Conservation (phyloP, 2,888 invertebrate genomes). For the Pocota personata region DNA sequence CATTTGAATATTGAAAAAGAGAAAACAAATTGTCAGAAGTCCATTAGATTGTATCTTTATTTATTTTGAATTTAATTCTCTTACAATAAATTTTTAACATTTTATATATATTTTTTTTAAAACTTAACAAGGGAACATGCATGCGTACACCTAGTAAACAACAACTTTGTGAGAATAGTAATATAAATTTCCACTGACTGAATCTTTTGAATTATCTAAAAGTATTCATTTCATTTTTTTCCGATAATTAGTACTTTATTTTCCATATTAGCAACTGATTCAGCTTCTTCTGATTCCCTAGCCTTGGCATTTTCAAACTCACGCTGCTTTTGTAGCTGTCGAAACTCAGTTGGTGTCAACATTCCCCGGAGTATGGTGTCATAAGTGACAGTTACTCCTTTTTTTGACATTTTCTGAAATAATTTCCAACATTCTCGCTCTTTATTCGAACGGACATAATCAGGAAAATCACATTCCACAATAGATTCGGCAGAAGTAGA, state of each 20-base stretch:
- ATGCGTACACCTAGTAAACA: slow-evolving; percentile 8
- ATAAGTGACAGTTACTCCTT: slow-evolving; percentile 87
- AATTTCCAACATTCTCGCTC: slow-evolving; percentile 88
- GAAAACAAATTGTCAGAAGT: no score
- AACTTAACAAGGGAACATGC: slow-evolving; percentile 44
- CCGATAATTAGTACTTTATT: slow-evolving; percentile 7
- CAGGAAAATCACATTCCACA: slow-evolving; percentile 80
- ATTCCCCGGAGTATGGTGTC: slow-evolving; percentile 88
- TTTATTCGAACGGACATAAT: slow-evolving; percentile 84
- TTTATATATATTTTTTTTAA: slow-evolving; percentile 20
- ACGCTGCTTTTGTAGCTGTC: slow-evolving; percentile 84
- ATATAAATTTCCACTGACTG: neutral
- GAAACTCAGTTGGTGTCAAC: slow-evolving; percentile 89
- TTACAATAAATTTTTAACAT: slow-evolving; percentile 16
- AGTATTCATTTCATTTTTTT: slow-evolving; percentile 9
- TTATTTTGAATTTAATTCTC: neutral
- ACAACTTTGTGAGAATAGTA: neutral
- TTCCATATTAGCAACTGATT: slow-evolving; percentile 6
- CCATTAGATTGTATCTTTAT: neutral
- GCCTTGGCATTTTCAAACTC: slow-evolving; percentile 79
- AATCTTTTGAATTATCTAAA: neutral
- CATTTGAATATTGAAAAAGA: no score
- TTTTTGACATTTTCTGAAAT: slow-evolving; percentile 87
- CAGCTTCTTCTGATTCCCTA: slow-evolving; percentile 77
- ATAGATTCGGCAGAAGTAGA: slow-evolving; percentile 1